Evolutionary conservation across 2,113 vertebrate species (phyloP), one percentile per base, ranked within the genome.

Genomic region (Sciurus niger): DNA sequence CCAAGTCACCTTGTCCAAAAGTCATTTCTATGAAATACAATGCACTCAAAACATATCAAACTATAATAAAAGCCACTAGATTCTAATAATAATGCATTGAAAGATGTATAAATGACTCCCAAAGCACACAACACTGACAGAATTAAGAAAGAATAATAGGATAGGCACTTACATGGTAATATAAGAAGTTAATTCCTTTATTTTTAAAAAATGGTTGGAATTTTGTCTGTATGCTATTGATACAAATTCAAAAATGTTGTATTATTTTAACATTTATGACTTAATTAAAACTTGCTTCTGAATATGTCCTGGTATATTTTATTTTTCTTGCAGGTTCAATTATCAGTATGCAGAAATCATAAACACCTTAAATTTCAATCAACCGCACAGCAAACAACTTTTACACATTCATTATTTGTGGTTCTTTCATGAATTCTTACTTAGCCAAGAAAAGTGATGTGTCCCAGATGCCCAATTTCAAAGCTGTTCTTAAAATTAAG

Each of bases 201-300:
- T 48, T 84, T 92, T 80, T 67, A 76, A 34, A 63, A 32, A 8
- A 40, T 55, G 12, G 22, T 55, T 70, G 48, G 25, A 82, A 86
- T 9, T 37, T 87, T 48, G 46, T 48, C 46, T 48, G 37, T 65
- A 76, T 25, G 82, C 53, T 90, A 73, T 58, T 77, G 16, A 67
- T 65, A 82, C 51, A 18, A 32, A 73, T 83, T 11, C 0, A 74
- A 12, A 43, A 68, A 14, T 40, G 28, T 68, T 73, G 1, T 80
- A 77, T 93, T 34, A 48, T 22, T 53, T 67, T 28, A 43, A 1
- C 24, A 18, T 68, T 88, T 90, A 80, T 20, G 63, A 70, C 84
- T 90, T 84, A 94, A 93, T 84, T 94, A 90, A 92, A 93, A 40
- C 17, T 92, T 95, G 43, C 60, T 82, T 79, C 55, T 73, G 67